Evolutionary conservation across 2,888 invertebrate genomes (phyloP).

Genomic region (Ormyrus pomaceus): DNA sequence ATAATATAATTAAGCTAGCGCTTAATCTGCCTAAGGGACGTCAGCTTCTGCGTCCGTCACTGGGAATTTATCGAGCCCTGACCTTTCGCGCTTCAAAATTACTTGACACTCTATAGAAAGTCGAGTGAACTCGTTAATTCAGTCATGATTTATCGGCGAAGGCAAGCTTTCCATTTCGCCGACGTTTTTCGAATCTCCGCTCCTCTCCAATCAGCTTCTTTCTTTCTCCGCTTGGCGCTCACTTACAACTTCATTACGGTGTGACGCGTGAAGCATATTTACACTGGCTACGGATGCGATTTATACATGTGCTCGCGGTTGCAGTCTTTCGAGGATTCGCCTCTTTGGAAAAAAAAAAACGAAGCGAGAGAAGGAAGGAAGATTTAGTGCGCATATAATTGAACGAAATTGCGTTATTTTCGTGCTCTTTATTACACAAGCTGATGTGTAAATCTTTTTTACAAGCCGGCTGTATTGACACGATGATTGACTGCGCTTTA

Average conservation of each 20-base stretch:
- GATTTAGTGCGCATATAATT: conserved; percentile 18
- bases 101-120: conserved; percentile 46
- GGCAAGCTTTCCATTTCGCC: conserved; percentile 46
- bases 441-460: no score
- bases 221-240: background rate
- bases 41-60: conserved; percentile 39
- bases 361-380: background rate
- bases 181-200: conserved; percentile 16
- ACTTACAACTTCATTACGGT: conserved; percentile 9
- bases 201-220: background rate
- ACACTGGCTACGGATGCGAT: conserved; percentile 10
- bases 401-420: conserved; percentile 19
- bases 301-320: background rate
- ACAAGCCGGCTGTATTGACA: no score
- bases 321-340: no score
- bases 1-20: no score
- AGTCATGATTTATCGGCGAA: conserved; percentile 45
- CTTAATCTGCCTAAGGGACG: no score
- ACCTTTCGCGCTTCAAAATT: conserved; percentile 46
- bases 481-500: background rate
- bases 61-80: conserved; percentile 46
- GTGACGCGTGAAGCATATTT: conserved; percentile 3
- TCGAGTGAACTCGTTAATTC: conserved; percentile 35
- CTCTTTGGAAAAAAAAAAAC: no score
- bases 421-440: background rate